phyloP scores from a whole-genome alignment of 2,113 vertebrate species.

The Chloroceryle aenea region DNA sequence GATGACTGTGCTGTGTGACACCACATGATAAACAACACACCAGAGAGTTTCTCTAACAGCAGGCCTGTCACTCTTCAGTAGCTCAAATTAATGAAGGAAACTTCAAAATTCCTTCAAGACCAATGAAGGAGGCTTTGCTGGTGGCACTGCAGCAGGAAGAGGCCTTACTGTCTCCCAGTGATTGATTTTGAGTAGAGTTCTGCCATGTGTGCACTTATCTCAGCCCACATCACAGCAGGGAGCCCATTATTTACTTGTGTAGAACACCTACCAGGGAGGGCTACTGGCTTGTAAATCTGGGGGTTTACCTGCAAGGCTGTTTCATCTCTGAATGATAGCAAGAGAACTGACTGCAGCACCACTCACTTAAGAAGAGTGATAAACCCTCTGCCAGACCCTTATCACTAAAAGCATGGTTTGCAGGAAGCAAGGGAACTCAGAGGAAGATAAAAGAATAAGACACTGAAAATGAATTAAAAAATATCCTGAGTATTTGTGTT shows the following conservation, averaged over 20 bases:
- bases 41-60: background rate
- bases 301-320: background rate
- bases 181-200: background rate
- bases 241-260: background rate
- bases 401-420: background rate
- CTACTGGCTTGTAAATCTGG: background rate
- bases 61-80: slow-evolving; percentile 15
- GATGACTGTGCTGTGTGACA: background rate
- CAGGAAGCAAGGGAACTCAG: background rate
- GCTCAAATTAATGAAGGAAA: slow-evolving; percentile 7
- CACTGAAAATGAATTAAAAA: background rate
- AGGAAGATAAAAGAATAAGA: background rate
- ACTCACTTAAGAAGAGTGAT: background rate
- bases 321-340: background rate
- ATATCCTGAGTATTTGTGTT: background rate
- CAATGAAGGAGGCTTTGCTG: background rate
- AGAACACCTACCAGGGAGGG: fast-evolving
- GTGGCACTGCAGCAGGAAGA: background rate
- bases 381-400: background rate
- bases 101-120: background rate
- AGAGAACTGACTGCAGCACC: background rate
- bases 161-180: background rate
- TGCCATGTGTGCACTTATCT: background rate
- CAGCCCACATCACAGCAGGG: background rate
- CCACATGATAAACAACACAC: background rate